These are phyloP conservation scores for Leptopilina syphax DNA, from an alignment of 2,888 invertebrate species.

Conservation along the genomic window DNA sequence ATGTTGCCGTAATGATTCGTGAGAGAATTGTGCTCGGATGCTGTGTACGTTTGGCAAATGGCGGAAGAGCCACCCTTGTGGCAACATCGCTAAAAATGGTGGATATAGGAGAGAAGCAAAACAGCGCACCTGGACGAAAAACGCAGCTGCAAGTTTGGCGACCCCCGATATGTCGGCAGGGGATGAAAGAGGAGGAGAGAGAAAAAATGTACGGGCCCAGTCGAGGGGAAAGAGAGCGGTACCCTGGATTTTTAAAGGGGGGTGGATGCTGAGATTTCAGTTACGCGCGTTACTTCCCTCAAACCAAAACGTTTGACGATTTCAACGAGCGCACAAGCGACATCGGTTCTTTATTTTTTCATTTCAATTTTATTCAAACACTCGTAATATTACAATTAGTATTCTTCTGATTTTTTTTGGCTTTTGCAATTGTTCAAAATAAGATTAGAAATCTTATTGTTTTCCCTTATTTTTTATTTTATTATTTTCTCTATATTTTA, in stretches of 20 bases:
- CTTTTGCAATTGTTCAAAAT: too few relatives aligned
- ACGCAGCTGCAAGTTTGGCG: constrained; percentile 70
- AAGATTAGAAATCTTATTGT: too few relatives aligned
- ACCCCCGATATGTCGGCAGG: constrained; percentile 67
- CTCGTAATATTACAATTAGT: background rate
- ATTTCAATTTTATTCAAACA: background rate
- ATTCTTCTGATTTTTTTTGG: background rate
- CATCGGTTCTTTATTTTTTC: constrained; percentile 48
- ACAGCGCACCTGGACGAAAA: constrained; percentile 73
- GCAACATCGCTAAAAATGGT: constrained; percentile 63
- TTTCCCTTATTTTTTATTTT: too few relatives aligned
- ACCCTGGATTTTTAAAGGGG: constrained; percentile 52
- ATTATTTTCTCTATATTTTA: too few relatives aligned
- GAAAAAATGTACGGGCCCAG: constrained; percentile 62
- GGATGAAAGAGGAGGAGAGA: constrained; percentile 70
- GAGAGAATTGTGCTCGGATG: constrained; percentile 48
- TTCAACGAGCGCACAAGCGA: constrained; percentile 69
- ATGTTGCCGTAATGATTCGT: constrained; percentile 60
- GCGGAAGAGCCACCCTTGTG: constrained; percentile 64
- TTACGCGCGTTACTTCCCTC: constrained; percentile 66
- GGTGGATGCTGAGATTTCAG: constrained; percentile 75
- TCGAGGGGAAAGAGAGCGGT: constrained; percentile 41
- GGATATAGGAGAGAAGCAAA: constrained; percentile 41
- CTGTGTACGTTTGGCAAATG: constrained; percentile 48
- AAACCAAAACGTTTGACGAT: constrained; percentile 58